These are phyloP conservation scores for Garra rufa DNA, from an alignment of 2,113 vertebrate genomes.

Conservation along the genomic window DNA sequence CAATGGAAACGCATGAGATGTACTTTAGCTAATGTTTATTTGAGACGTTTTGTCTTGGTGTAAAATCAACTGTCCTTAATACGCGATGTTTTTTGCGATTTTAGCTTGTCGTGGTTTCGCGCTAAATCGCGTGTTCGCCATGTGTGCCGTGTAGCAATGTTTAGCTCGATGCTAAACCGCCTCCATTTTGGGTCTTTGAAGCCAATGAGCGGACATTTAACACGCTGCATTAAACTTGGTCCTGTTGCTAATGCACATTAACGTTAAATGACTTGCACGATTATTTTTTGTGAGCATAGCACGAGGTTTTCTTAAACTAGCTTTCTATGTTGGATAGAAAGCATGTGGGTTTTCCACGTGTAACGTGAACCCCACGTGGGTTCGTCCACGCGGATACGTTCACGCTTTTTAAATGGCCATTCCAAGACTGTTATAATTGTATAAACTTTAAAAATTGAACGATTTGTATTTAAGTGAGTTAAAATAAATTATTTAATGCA, in stretches of 20 bases:
- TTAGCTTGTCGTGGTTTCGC: not conserved
- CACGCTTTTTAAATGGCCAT: no score
- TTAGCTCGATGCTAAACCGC: not conserved
- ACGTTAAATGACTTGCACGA: not conserved
- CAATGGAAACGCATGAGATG: not conserved
- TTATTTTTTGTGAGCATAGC: not conserved
- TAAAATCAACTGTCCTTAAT: not conserved
- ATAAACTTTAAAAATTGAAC: no score
- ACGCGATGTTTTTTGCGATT: no score
- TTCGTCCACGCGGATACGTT: conserved; percentile 24
- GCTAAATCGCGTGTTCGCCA: not conserved
- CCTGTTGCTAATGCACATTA: not conserved
- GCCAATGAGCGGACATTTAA: not conserved
- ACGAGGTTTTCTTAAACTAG: no score
- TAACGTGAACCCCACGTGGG: conserved; percentile 56
- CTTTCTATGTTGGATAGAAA: not conserved
- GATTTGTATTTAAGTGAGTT: no score
- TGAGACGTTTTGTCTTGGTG: not conserved
- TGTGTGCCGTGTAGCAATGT: not conserved
- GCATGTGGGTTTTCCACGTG: not conserved
- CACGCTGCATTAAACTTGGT: no score
- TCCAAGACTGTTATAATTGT: no score
- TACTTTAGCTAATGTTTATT: no score
- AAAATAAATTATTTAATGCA: no score
- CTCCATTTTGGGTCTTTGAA: conserved; percentile 16